Conservation (phyloP, 2,113 vertebrate species). For the Mustela nigripes region DNA sequence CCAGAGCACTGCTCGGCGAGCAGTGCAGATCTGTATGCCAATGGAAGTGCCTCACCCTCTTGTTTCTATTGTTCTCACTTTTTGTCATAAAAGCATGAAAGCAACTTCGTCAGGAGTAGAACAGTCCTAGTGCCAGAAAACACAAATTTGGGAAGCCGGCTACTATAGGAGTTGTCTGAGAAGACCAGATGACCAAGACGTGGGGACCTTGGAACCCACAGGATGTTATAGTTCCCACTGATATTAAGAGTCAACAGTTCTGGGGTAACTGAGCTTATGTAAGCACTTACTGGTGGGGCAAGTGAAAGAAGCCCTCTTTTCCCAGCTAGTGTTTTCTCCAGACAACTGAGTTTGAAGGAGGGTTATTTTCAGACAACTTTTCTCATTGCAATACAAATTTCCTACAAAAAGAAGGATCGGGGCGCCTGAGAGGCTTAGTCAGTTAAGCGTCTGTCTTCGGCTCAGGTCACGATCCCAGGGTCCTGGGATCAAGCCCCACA, state of each 20-base stretch:
- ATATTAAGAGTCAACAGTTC: neutral
- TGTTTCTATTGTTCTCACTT: neutral
- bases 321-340: neutral
- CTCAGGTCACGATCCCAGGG: neutral
- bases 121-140: neutral
- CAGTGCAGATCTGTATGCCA: too few species aligned
- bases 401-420: neutral
- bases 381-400: neutral
- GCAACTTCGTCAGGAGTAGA: neutral
- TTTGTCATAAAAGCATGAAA: neutral
- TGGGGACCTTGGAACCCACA: neutral
- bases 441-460: neutral
- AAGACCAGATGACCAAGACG: neutral
- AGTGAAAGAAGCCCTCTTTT: neutral
- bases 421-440: neutral
- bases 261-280: neutral
- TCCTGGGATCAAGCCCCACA: neutral
- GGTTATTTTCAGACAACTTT: neutral
- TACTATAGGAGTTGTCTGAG: neutral
- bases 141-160: neutral
- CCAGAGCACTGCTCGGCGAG: neutral
- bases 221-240: neutral
- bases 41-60: too few species aligned
- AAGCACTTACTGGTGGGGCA: neutral
- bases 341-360: neutral